Percentiles rank a stretch among this genome's conserved stretches.
phyloP scores from a whole-genome alignment of 2,888 invertebrate genomes.

The Archips xylosteana region DNA sequence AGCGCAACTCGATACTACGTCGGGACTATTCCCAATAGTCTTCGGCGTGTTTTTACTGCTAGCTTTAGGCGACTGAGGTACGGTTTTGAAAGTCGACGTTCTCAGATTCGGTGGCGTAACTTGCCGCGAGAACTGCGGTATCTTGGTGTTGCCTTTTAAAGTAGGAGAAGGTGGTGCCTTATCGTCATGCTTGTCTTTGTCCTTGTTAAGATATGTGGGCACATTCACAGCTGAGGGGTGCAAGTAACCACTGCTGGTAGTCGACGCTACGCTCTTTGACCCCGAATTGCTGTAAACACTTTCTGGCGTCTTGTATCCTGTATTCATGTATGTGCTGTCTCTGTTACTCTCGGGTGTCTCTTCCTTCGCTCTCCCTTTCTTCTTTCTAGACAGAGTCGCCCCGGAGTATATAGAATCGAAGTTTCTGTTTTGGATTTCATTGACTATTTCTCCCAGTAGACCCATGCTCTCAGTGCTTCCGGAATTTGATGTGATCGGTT shows the following conservation, averaged over 20 bases:
- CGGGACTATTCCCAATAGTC: slow-evolving; percentile 87
- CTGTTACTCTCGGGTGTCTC: slow-evolving; percentile 62
- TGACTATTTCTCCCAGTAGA: slow-evolving; percentile 93
- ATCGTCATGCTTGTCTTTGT: slow-evolving; percentile 64
- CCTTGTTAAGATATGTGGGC: slow-evolving; percentile 77
- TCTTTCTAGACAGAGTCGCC: slow-evolving; percentile 88
- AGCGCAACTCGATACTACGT: slow-evolving; percentile 90
- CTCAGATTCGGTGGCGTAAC: slow-evolving; percentile 82
- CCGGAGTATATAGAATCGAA: slow-evolving; percentile 95
- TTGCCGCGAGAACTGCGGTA: slow-evolving; percentile 78
- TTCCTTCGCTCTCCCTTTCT: slow-evolving; percentile 75
- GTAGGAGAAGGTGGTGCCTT: slow-evolving; percentile 73
- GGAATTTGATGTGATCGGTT: slow-evolving; percentile 73
- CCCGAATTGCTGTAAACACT: slow-evolving; percentile 88
- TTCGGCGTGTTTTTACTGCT: slow-evolving; percentile 64
- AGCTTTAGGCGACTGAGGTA: slow-evolving; percentile 74
- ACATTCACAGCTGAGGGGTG: slow-evolving; percentile 90
- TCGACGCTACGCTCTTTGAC: slow-evolving; percentile 84
- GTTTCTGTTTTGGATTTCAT: slow-evolving; percentile 94
- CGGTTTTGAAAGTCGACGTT: slow-evolving; percentile 73
- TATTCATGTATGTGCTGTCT: slow-evolving; percentile 87
- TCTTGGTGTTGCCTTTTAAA: slow-evolving; percentile 77
- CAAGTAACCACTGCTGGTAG: slow-evolving; percentile 90
- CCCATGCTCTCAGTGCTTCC: slow-evolving; percentile 90
- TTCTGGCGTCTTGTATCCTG: slow-evolving; percentile 86